Evolutionary conservation across 2,797 vertebrate genomes (phyloP).

Genomic region (Peromyscus eremicus): DNA sequence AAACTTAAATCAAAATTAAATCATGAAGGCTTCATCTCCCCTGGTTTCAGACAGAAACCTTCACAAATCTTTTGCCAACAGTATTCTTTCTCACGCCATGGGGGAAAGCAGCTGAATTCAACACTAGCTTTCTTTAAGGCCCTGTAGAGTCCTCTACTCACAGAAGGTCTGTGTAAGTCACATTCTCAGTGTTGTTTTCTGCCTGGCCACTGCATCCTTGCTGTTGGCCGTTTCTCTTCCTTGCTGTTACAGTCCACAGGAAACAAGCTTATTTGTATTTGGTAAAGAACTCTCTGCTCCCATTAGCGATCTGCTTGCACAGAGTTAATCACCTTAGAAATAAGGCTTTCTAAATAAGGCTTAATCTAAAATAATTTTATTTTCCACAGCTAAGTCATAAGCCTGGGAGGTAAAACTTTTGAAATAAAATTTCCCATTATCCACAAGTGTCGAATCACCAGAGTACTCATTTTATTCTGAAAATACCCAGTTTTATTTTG

Average conservation of each 20-base stretch:
- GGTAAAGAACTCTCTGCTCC: background rate
- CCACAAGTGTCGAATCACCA: background rate
- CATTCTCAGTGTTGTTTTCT: background rate
- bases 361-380: conserved; percentile 77
- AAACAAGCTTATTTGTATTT: conserved; percentile 10
- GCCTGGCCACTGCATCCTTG: background rate
- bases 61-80: background rate
- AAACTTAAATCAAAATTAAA: conserved; percentile 8
- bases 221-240: background rate
- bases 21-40: background rate
- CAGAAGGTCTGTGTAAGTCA: background rate
- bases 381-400: conserved; percentile 74
- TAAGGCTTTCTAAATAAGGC: conserved; percentile 59
- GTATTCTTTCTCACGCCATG: background rate
- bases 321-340: conserved; percentile 72
- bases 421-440: conserved; percentile 34
- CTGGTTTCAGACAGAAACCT: background rate
- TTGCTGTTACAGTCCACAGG: background rate
- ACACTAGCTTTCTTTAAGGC: background rate
- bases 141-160: background rate
- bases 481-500: conserved; percentile 66
- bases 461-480: conserved; percentile 62
- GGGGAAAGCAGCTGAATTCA: background rate
- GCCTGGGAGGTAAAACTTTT: conserved; percentile 67
- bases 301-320: conserved; percentile 12